Conservation (phyloP, 2,888 invertebrate species). For the Scaeva pyrastri region DNA sequence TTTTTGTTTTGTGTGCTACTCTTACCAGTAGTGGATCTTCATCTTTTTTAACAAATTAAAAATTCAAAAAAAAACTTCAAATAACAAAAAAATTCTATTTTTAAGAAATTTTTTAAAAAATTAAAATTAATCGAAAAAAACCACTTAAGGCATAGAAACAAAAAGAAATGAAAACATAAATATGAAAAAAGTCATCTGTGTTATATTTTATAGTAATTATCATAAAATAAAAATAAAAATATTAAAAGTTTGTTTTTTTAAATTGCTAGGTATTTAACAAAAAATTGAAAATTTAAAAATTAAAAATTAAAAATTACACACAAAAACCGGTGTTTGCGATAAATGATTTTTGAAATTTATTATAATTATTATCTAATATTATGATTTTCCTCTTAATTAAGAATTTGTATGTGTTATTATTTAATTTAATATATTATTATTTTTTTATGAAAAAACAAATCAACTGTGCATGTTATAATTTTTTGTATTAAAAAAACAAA, state of each 20-base stretch:
- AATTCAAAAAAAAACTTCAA: conserved; percentile 18
- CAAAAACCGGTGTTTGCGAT: conserved; percentile 64
- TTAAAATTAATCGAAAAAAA: conserved; percentile 58
- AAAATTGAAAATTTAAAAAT: conserved; percentile 61
- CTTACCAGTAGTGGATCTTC: conserved; percentile 56
- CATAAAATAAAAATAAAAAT: conserved; percentile 74
- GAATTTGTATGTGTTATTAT: conserved; percentile 73
- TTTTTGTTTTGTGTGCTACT: conserved; percentile 69
- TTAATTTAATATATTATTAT: conserved; percentile 69
- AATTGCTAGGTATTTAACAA: conserved; percentile 69
- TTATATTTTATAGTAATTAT: conserved; percentile 82
- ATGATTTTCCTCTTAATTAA: conserved; percentile 53
- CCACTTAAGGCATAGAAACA: conserved; percentile 59
- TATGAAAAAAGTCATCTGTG: conserved; percentile 84
- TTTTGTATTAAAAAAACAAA: conserved; percentile 66
- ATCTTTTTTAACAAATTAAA: conserved; percentile 29
- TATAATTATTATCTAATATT: conserved; percentile 27
- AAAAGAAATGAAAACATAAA: conserved; percentile 77
- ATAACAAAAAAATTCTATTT: conserved; percentile 51
- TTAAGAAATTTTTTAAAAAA: conserved; percentile 44
- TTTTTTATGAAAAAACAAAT: conserved; percentile 66
- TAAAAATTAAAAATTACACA: conserved; percentile 54
- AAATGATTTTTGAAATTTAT: conserved; percentile 62
- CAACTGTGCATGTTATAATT: conserved; percentile 67
- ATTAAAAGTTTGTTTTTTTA: conserved; percentile 54